phyloP scores from a whole-genome alignment of 2,797 vertebrate species.

The Selene dorsalis region DNA sequence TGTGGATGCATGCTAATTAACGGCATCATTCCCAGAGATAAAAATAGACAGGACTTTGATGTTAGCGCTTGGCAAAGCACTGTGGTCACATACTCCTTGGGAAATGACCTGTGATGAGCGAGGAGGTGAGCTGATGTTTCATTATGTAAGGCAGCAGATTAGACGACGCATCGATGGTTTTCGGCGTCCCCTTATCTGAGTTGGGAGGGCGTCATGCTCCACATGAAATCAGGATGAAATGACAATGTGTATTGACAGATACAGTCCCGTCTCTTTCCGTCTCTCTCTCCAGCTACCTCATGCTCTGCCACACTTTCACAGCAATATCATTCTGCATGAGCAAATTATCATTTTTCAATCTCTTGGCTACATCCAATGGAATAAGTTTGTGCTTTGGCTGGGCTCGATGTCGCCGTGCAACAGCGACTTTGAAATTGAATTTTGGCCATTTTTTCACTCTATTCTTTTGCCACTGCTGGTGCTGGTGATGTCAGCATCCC shows the following conservation, averaged over 20 bases:
- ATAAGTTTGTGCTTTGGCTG: slow-evolving; percentile 35
- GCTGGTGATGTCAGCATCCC: slow-evolving; percentile 33
- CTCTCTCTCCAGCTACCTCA: slow-evolving; percentile 37
- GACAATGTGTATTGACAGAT: slow-evolving; percentile 66
- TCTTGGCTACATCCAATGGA: slow-evolving; percentile 39
- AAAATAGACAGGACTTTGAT: slow-evolving; percentile 63
- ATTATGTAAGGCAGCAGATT: slow-evolving; percentile 58
- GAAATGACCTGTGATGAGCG: slow-evolving; percentile 61
- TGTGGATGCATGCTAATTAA: slow-evolving; percentile 64
- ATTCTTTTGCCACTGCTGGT: background rate
- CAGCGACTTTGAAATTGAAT: slow-evolving; percentile 57
- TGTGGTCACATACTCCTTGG: slow-evolving; percentile 49
- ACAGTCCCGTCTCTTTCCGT: slow-evolving; percentile 26
- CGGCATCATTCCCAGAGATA: slow-evolving; percentile 45
- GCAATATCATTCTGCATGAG: slow-evolving; percentile 61
- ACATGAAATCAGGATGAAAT: slow-evolving; percentile 55
- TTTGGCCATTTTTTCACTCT: slow-evolving; percentile 24
- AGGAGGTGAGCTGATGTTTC: slow-evolving; percentile 60
- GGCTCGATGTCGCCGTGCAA: slow-evolving; percentile 38
- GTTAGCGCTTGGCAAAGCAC: slow-evolving; percentile 30
- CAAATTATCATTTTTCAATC: slow-evolving; percentile 49
- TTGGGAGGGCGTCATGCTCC: slow-evolving; percentile 35
- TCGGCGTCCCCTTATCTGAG: slow-evolving; percentile 33
- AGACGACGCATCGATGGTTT: slow-evolving; percentile 47
- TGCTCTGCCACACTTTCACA: slow-evolving; percentile 58